Base-by-base conservation (phyloP, 2,888 invertebrate species). In the Agelastica alni region DNA sequence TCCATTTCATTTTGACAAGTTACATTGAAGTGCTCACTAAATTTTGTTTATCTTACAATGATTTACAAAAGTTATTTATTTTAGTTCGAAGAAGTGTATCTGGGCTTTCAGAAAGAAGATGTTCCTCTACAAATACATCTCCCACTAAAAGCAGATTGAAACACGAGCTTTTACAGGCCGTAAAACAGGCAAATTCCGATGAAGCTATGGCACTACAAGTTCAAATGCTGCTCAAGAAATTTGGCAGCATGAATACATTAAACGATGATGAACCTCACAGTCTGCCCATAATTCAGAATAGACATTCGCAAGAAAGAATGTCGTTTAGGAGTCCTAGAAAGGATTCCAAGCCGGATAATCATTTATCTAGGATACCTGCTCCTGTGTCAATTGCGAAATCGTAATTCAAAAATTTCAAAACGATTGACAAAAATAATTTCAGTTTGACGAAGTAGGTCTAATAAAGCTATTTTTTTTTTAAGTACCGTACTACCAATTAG, bases 161-260 rank as follows among this genome's bases (percentile, higher is more conserved):
- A 14, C 83, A 89, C 68, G 88, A 89, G 70, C 83, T 91, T 20
- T 73, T 91, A 2, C 82, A 86, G 62, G 86, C 88, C 17, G 85
- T 89, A 3, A 86, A 85, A 65, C 83, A 83, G 2, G 83, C 87
- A 1, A 85, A 87, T 68, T 88, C 90, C 64, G 90, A 91, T 67
- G 83, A 85, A 3, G 79, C 85, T 59, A 87, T 91, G 49, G 78
- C 89, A 16, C 84, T 86, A 64, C 88, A 89, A 72, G 85, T 91
- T 77, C 89, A 89, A 69, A 86, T 86, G 53, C 71, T 86, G 28
- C 70, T 86, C n/a, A 81, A 81, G 31, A 81, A 84, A 58, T 86
- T 85, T 65, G 81, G 81, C 51, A 78, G 81, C 31, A 78, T 82
- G 53, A 81, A 78, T 2, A 81, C 83, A 37, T 78, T 81, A 51